phyloP scores from a whole-genome alignment of 2,113 vertebrate species.

The Pangasianodon hypophthalmus region DNA sequence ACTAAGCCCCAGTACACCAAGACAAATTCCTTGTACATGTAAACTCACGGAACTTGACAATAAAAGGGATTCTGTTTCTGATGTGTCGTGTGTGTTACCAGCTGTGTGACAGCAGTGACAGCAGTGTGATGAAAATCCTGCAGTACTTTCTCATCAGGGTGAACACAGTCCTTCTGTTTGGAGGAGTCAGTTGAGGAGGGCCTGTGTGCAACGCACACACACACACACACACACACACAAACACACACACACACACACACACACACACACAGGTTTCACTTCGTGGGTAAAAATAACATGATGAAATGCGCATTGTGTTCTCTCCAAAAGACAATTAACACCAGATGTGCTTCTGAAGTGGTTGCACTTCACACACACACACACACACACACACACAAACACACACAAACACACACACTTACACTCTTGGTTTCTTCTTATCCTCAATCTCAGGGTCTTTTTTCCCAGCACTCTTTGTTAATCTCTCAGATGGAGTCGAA shows the following conservation, averaged over 20 bases:
- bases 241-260: background rate
- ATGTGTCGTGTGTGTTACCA: conserved; percentile 70
- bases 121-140: conserved; percentile 72
- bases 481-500: conserved; percentile 34
- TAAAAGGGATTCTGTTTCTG: too few species aligned
- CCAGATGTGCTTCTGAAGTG: too few species aligned
- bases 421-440: conserved; percentile 55
- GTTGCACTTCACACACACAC: background rate
- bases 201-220: conserved; percentile 61
- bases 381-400: background rate
- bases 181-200: conserved; percentile 58
- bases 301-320: background rate
- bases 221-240: background rate
- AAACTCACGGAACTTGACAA: too few species aligned
- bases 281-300: background rate
- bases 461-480: conserved; percentile 31
- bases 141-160: conserved; percentile 71
- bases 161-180: conserved; percentile 58
- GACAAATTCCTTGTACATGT: too few species aligned
- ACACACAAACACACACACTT: conserved; percentile 28
- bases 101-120: conserved; percentile 67
- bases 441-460: conserved; percentile 46
- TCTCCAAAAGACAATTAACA: too few species aligned
- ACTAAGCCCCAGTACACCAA: too few species aligned
- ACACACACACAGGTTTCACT: conserved; percentile 10